A percentile compares a stretch with the other conserved stretches of the same genome.
These are phyloP conservation scores for Strigops habroptila DNA, from an alignment of 2,113 vertebrate genomes.

Conservation along the genomic window DNA sequence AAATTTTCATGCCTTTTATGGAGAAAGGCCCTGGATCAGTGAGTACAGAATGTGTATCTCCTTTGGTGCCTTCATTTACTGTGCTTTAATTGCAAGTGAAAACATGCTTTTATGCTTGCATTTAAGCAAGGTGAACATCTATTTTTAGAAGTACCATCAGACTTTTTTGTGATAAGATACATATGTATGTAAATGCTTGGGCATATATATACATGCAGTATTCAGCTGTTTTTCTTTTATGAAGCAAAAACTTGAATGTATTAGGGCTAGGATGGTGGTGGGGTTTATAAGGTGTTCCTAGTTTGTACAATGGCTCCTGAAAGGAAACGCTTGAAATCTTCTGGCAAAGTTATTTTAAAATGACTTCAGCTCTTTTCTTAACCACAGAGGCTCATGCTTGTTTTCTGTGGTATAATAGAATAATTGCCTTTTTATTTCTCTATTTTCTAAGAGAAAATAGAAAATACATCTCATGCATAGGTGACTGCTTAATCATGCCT, in stretches of 20 bases:
- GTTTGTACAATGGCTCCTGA: not conserved
- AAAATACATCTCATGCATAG: not conserved
- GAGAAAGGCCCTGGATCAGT: not conserved
- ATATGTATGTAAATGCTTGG: not conserved
- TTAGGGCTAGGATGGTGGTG: not conserved
- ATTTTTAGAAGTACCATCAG: not conserved
- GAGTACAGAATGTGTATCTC: not conserved
- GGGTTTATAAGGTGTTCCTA: slow-evolving; percentile 17
- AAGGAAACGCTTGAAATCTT: slow-evolving; percentile 43
- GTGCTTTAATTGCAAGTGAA: not conserved
- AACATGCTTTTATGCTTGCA: not conserved
- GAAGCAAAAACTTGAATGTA: not conserved
- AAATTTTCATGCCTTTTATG: not conserved
- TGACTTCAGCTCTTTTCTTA: slow-evolving; percentile 4
- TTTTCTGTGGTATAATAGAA: not conserved
- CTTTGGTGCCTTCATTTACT: not conserved
- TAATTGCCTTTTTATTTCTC: not conserved
- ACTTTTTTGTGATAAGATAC: not conserved
- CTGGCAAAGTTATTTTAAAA: slow-evolving; percentile 25
- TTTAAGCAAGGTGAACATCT: not conserved
- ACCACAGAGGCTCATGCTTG: not conserved
- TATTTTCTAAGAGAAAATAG: not conserved
- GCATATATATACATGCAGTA: not conserved
- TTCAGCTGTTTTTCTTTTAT: not conserved
- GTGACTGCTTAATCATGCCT: not conserved